Conservation (phyloP, 1,140 invertebrate species). For the Belonocnema kinseyi region DNA sequence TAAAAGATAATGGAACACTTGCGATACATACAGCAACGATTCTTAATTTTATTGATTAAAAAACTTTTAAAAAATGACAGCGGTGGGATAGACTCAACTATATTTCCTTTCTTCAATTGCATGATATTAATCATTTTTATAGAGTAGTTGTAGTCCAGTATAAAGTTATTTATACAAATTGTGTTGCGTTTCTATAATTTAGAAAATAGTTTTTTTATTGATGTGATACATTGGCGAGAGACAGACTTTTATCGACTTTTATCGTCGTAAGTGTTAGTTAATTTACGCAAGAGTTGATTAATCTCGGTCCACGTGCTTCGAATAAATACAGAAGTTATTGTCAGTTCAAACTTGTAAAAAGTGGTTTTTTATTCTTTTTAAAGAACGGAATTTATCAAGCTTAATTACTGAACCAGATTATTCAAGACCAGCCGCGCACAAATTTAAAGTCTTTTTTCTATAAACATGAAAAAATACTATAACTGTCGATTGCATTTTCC, state of each 20-base stretch:
- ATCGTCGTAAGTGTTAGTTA: conserved; percentile 10
- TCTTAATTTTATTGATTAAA: too few relatives aligned
- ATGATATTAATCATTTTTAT: too few relatives aligned
- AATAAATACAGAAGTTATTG: neutral
- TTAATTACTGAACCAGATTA: neutral
- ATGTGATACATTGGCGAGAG: neutral
- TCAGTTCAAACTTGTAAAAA: conserved; percentile 13
- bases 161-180: too few relatives aligned
- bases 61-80: too few relatives aligned
- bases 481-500: too few relatives aligned
- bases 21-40: too few relatives aligned
- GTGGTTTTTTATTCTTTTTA: neutral
- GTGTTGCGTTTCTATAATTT: too few relatives aligned
- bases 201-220: neutral
- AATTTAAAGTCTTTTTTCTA: too few relatives aligned
- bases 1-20: neutral
- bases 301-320: neutral
- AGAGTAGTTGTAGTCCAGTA: too few relatives aligned
- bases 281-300: conserved; percentile 9
- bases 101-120: too few relatives aligned
- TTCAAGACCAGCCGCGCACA: neutral
- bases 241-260: neutral
- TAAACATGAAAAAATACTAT: too few relatives aligned
- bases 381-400: neutral
- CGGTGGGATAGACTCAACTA: too few relatives aligned